Conservation (phyloP, 2,113 vertebrate genomes). For the Rhinolophus sinicus region DNA sequence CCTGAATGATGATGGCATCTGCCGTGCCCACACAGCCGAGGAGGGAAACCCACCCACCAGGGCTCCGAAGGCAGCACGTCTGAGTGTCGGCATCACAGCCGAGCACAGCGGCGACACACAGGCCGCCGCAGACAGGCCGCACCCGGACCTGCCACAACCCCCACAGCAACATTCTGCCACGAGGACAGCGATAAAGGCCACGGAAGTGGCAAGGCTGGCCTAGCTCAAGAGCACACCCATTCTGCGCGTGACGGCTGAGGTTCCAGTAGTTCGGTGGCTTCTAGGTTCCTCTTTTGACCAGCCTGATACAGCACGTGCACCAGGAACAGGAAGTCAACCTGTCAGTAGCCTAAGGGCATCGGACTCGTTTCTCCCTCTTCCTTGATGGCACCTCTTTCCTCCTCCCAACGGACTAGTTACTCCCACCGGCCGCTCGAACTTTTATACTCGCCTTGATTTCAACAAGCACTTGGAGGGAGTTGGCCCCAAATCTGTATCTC, state of each 20-base stretch:
- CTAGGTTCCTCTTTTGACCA: not conserved
- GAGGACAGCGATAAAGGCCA: not conserved
- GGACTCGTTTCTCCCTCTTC: not conserved
- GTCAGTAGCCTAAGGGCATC: fast-evolving
- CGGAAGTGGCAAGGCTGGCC: not conserved
- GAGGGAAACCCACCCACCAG: not conserved
- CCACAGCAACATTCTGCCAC: not conserved
- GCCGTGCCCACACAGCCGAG: not conserved
- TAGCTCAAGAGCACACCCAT: fast-evolving
- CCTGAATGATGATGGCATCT: not conserved
- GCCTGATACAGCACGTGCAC: not conserved
- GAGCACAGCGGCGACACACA: not conserved
- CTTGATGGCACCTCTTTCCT: not conserved
- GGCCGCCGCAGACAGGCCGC: not conserved
- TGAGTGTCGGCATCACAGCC: fast-evolving
- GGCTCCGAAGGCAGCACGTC: not conserved
- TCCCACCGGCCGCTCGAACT: not conserved
- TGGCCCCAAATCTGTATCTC: not conserved
- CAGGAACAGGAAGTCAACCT: not conserved
- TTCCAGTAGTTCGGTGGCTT: no score
- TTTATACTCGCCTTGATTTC: not conserved
- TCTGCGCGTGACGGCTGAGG: not conserved
- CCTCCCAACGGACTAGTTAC: not conserved
- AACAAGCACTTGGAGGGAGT: not conserved
- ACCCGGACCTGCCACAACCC: not conserved